phyloP scores from a whole-genome alignment of 2,888 invertebrate genomes.

The Trissolcus japonicus region DNA sequence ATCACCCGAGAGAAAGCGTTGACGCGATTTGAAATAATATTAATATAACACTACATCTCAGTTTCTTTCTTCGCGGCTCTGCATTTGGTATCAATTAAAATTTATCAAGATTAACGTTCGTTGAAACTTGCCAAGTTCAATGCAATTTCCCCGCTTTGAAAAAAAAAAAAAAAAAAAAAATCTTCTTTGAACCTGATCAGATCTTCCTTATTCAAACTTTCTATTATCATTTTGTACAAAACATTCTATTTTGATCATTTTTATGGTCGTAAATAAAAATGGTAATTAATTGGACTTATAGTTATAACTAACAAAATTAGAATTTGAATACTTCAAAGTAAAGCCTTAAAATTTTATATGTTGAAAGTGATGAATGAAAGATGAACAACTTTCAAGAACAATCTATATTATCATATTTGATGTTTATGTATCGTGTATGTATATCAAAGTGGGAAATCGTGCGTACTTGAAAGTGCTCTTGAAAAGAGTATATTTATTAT shows the following conservation, averaged over 20 bases:
- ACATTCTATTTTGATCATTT: no score
- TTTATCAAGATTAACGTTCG: slow-evolving; percentile 7
- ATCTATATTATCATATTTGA: neutral
- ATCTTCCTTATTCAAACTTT: no score
- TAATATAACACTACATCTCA: slow-evolving; percentile 10
- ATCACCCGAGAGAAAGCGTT: slow-evolving; percentile 36
- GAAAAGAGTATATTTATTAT: slow-evolving; percentile 48
- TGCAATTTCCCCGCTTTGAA: neutral
- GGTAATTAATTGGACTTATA: no score
- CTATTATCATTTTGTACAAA: no score
- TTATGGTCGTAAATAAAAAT: no score
- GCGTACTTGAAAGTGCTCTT: slow-evolving; percentile 56
- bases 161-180: no score
- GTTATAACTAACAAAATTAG: no score
- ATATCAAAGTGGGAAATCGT: slow-evolving; percentile 24
- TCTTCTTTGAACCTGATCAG: no score
- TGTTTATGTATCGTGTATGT: slow-evolving; percentile 5
- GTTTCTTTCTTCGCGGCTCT: slow-evolving; percentile 11
- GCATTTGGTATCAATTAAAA: slow-evolving; percentile 21
- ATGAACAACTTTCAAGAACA: no score
- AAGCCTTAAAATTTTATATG: no score
- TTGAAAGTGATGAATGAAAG: no score
- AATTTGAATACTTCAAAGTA: no score
- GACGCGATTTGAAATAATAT: slow-evolving; percentile 33
- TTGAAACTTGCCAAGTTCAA: neutral